Base-by-base conservation (phyloP, 2,797 vertebrate genomes). In the Atherinosoma microstoma region DNA sequence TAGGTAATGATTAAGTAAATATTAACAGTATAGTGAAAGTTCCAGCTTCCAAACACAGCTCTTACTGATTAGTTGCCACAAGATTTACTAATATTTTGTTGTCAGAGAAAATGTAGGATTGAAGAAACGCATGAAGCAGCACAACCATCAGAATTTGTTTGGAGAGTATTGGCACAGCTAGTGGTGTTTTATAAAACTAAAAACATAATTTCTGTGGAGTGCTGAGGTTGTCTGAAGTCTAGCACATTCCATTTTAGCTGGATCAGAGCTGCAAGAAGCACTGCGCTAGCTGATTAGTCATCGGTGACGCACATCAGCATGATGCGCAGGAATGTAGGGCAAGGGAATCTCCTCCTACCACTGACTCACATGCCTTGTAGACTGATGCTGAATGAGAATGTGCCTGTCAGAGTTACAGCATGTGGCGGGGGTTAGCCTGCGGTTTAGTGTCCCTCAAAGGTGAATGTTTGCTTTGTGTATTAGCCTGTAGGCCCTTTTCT, bases 341-440 rank as follows among this genome's bases (percentile, higher is more conserved):
- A 91, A 84, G 91, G 92, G 92, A 93, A 92, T 93, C 91, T 94
- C 92, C 90, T 93, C 90, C 92, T 90, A 88, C 86, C 84, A 45
- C 86, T 89, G 89, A 90, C 84, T 91, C 86, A 73, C 80, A 77
- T 74, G 74, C 58, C 59, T 76, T 69, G 80, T 38, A 40, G 68
- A 74, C 47, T 64, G 70, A 83, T 78, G 73, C 45, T 22, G 60
- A 56, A 38, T 78, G 51, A 49, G 58, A 60, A 70, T 38, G 7
- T 54, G 67, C 45, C 38, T 34, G 24, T 42, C 34, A 47, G 15
- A 66, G 59, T 38, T 29, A 51, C 49, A 49, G 22, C 61, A 38
- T 53, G 64, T 58, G 40, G 45, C 29, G 40, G 16, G 61, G 29
- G 42, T 18, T 24, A 16, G 38, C 16, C 27, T 30, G 18, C 12